Evolutionary conservation across 2,113 vertebrate species (phyloP).

Genomic region (Hydrochoerus hydrochaeris): DNA sequence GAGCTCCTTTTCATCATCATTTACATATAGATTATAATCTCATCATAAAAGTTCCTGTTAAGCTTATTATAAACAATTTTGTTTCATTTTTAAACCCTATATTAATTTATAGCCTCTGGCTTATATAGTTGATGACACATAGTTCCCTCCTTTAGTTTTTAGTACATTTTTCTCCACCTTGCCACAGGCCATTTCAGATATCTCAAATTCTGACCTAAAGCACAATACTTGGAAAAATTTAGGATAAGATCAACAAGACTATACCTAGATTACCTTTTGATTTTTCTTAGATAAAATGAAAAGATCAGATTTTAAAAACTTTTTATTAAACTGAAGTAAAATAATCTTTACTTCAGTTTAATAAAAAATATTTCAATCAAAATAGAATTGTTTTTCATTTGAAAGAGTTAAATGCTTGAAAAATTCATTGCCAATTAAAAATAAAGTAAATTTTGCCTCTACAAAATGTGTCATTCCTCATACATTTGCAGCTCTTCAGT

Average conservation of each 20-base stretch:
- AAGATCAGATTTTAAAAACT: conserved; percentile 10
- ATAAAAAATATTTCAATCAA: not conserved
- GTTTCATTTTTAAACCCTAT: not conserved
- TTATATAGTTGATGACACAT: not conserved
- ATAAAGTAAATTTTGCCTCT: conserved; percentile 2
- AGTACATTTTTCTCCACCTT: not conserved
- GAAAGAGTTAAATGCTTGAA: not conserved
- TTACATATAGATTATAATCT: not conserved
- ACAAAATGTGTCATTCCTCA: not conserved
- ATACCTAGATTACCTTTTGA: not conserved
- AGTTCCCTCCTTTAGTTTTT: not conserved
- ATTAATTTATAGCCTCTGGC: not conserved
- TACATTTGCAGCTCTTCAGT: not conserved
- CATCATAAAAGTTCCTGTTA: not conserved
- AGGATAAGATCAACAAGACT: not conserved
- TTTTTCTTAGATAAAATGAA: conserved; percentile 1
- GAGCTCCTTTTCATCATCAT: not conserved
- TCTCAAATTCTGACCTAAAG: not conserved
- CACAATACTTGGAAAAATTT: not conserved
- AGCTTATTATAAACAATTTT: not conserved
- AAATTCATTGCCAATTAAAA: not conserved
- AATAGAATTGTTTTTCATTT: conserved; percentile 26
- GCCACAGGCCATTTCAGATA: not conserved
- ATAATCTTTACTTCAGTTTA: not conserved
- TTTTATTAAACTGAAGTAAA: no score